These are phyloP conservation scores for Micrasema minimum DNA, from an alignment of 1,140 invertebrate genomes.

Conservation along the genomic window DNA sequence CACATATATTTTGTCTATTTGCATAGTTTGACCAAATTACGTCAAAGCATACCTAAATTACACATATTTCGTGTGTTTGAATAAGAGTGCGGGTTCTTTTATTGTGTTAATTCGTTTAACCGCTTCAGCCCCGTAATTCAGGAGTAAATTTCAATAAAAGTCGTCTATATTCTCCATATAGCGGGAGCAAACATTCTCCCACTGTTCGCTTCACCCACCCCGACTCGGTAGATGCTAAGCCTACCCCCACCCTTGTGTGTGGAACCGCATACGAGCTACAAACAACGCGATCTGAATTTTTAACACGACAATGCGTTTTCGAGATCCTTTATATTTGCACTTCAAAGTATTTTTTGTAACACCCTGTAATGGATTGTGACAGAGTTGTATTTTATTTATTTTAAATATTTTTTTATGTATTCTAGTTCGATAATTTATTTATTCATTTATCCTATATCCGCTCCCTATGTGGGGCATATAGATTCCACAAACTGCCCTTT, in stretches of 20 bases:
- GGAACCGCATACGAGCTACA: not conserved
- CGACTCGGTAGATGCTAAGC: not conserved
- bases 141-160: conserved; percentile 14
- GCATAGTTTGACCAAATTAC: no score
- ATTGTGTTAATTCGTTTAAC: not conserved
- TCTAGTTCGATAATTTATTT: no score
- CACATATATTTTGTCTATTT: no score
- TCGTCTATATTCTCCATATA: conserved; percentile 18
- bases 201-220: conserved; percentile 10
- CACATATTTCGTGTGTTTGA: no score
- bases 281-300: conserved; percentile 48
- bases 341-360: conserved; percentile 49
- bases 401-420: no score
- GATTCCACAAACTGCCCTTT: no score
- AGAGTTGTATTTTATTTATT: conserved; percentile 37
- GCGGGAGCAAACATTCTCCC: conserved; percentile 22
- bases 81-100: not conserved
- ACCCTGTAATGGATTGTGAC: conserved; percentile 46
- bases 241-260: not conserved
- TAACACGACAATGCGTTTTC: conserved; percentile 48
- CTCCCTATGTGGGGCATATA: no score
- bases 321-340: conserved; percentile 49
- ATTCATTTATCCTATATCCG: no score
- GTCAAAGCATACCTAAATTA: no score
- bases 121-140: not conserved